Evolutionary conservation across 2,797 vertebrate genomes (phyloP).

Genomic region (Liparis tanakae): DNA sequence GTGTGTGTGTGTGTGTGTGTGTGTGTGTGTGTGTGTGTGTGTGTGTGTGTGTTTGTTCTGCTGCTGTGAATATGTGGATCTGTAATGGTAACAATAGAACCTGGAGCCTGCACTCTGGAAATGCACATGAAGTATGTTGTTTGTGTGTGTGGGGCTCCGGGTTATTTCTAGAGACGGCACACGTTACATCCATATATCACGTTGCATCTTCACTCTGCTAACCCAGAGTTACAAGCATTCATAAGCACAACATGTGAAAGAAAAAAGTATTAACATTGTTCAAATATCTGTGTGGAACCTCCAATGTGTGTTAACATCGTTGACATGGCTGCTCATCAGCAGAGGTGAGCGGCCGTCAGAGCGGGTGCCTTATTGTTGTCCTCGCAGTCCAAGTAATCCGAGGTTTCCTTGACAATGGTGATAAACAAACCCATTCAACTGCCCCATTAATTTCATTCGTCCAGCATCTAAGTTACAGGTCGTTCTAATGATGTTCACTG

Average conservation of each 20-base stretch:
- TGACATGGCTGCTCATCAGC: conserved; percentile 45
- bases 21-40: conserved; percentile 2
- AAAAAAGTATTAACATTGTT: conserved; percentile 52
- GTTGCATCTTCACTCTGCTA: conserved; percentile 7
- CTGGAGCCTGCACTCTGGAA: conserved; percentile 28
- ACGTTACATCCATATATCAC: not conserved
- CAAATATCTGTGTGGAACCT: conserved; percentile 27
- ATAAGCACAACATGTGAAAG: conserved; percentile 57
- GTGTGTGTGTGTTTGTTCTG: conserved; percentile 20
- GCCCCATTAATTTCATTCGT: conserved; percentile 33
- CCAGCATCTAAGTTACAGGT: conserved; percentile 6
- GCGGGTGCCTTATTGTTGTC: conserved; percentile 79
- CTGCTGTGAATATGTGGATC: conserved; percentile 46
- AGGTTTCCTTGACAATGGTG: conserved; percentile 77
- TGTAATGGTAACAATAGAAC: conserved; percentile 15
- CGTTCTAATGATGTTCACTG: conserved; percentile 14
- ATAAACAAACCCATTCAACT: conserved; percentile 27
- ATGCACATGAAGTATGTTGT: conserved; percentile 16
- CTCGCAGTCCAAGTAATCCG: conserved; percentile 61
- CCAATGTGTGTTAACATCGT: conserved; percentile 16
- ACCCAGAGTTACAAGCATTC: conserved; percentile 42
- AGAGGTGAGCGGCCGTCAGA: conserved; percentile 47
- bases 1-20: conserved; percentile 17
- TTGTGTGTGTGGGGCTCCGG: conserved; percentile 24
- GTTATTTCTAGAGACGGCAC: conserved; percentile 23